These are phyloP conservation scores for Platysternon megacephalum DNA, from an alignment of 2,113 vertebrate genomes.

Conservation along the genomic window DNA sequence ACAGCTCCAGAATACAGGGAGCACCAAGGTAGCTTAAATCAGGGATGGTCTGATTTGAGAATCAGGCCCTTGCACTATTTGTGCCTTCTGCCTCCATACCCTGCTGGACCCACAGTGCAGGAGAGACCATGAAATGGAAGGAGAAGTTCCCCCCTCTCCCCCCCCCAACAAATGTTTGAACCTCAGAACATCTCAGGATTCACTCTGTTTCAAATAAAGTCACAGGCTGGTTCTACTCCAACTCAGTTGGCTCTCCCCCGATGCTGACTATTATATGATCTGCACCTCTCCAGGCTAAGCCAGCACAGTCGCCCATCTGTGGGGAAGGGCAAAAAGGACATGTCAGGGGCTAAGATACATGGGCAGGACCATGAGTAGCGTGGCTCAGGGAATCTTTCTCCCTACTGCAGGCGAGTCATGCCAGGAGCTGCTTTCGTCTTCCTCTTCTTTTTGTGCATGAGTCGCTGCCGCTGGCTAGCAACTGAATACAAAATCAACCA, in stretches of 20 bases:
- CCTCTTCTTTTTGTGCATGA: accelerated
- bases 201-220: neutral
- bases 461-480: neutral
- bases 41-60: neutral
- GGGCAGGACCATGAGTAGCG: neutral
- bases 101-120: neutral
- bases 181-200: neutral
- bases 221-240: too few species aligned
- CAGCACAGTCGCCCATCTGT: neutral
- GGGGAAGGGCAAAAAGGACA: neutral
- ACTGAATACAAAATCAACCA: neutral
- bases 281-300: neutral
- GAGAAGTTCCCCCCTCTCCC: neutral
- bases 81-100: neutral
- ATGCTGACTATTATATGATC: neutral
- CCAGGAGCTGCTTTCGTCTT: neutral
- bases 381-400: neutral
- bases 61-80: neutral
- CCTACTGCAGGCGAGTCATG: neutral
- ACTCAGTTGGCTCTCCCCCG: neutral
- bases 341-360: neutral
- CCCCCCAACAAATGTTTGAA: neutral
- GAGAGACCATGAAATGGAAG: neutral
- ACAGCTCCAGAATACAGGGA: neutral
- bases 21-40: neutral